These are phyloP conservation scores for Drosophila orosa DNA, from an alignment of 1,140 invertebrate genomes.

Conservation along the genomic window DNA sequence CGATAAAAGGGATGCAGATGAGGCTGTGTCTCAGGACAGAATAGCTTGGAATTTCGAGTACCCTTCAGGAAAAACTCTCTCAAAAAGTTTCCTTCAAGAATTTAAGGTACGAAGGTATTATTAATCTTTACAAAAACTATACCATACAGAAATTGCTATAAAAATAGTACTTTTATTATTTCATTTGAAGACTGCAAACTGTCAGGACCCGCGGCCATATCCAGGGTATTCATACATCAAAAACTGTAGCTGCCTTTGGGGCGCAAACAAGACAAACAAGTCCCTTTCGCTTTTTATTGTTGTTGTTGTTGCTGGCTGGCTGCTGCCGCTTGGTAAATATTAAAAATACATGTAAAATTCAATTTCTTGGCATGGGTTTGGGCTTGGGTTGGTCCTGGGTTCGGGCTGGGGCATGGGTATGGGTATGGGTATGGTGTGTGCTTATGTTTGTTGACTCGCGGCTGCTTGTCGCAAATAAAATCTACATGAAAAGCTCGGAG, in stretches of 20 bases:
- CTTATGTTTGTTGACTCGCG: conserved; percentile 73
- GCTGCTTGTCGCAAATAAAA: conserved; percentile 78
- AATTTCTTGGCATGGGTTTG: conserved; percentile 67
- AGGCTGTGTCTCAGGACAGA: neutral
- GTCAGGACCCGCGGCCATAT: conserved; percentile 13
- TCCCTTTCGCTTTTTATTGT: conserved; percentile 44
- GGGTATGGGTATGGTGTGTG: too few species aligned
- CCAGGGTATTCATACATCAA: conserved; percentile 51
- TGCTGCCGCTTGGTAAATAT: conserved; percentile 64
- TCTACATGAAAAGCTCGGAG: conserved; percentile 68
- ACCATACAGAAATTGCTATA: neutral
- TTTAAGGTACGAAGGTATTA: neutral
- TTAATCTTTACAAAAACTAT: neutral
- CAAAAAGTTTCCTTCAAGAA: neutral
- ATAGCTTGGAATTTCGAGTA: neutral
- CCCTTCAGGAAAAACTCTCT: neutral
- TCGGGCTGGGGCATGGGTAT: neutral
- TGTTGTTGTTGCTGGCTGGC: conserved; percentile 48
- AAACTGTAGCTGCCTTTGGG: conserved; percentile 56
- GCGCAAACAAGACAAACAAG: conserved; percentile 53
- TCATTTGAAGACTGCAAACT: conserved; percentile 2
- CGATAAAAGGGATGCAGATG: conserved; percentile 46
- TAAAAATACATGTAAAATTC: conserved; percentile 82
- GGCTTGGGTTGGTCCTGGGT: conserved; percentile 1
- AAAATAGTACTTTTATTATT: neutral